A percentile compares a stretch with the other conserved stretches of the same genome.
These are phyloP conservation scores for Eupithecia exiguata DNA, from an alignment of 2,888 invertebrate genomes.

Conservation along the genomic window DNA sequence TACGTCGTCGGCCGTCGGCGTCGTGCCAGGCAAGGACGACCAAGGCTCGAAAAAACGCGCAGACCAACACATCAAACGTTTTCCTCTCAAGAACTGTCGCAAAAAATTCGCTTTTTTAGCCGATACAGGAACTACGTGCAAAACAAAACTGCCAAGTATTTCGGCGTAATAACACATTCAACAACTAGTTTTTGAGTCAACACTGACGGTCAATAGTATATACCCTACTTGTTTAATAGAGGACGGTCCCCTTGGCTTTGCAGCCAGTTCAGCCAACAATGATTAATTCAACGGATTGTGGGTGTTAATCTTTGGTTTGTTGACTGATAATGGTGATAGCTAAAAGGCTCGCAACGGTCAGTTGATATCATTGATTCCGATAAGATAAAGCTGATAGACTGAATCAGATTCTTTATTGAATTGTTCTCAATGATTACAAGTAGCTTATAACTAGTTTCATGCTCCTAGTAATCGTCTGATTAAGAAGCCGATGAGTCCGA, in stretches of 20 bases:
- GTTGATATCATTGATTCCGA: conserved; percentile 42
- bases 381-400: conserved; percentile 33
- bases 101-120: conserved; percentile 50
- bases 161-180: conserved; percentile 50
- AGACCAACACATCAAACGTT: conserved; percentile 51
- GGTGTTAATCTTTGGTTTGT: conserved; percentile 45
- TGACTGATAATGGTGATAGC: conserved; percentile 54
- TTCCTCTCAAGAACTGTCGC: conserved; percentile 48
- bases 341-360: conserved; percentile 46
- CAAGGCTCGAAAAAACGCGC: conserved; percentile 57
- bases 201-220: conserved; percentile 28
- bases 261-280: neutral
- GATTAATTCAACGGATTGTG: conserved; percentile 18
- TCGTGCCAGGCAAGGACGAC: conserved; percentile 70
- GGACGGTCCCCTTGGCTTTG: conserved; percentile 14
- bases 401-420: conserved; percentile 27
- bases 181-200: conserved; percentile 39
- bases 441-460: conserved; percentile 51
- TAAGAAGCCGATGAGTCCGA: conserved; percentile 58
- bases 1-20: conserved; percentile 22
- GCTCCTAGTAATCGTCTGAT: conserved; percentile 61
- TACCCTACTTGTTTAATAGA: conserved; percentile 10
- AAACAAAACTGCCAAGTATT: conserved; percentile 50
- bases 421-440: conserved; percentile 18
- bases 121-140: conserved; percentile 49